Conservation (phyloP, 2,797 vertebrate species). For the Malurus splendens region DNA sequence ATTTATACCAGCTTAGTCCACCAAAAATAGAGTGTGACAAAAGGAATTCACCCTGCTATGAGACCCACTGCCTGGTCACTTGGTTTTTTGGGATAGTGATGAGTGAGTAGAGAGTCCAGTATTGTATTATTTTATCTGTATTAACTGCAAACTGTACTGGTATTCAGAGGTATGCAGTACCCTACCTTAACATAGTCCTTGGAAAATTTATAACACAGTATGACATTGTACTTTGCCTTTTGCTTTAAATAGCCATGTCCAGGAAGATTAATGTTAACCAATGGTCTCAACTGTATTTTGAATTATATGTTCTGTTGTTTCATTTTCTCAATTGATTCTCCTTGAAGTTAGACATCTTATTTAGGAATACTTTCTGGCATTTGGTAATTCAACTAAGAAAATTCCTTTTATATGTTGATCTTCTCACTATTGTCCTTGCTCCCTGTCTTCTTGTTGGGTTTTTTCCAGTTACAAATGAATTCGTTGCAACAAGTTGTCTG, state of each 20-base stretch:
- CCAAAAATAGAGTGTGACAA: background rate
- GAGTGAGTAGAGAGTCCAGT: background rate
- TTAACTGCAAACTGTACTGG: background rate
- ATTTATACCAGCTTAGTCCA: background rate
- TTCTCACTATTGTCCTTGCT: background rate
- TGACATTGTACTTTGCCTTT: background rate
- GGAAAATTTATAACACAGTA: background rate
- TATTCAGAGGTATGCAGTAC: background rate
- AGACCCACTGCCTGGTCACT: background rate
- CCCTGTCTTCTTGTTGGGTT: background rate
- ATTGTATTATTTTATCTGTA: background rate
- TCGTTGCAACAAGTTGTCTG: background rate
- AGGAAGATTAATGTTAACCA: background rate
- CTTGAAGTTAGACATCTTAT: background rate
- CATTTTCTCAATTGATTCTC: background rate
- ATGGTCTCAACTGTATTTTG: background rate
- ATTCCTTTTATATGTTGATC: background rate
- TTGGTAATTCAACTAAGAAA: background rate
- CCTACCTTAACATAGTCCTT: background rate
- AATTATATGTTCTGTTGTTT: background rate
- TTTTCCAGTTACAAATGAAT: background rate
- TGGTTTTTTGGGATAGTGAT: background rate
- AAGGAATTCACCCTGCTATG: background rate
- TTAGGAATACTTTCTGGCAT: background rate
- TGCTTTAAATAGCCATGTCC: background rate